phyloP scores from a whole-genome alignment of 2,113 vertebrate genomes.

The Takifugu flavidus region DNA sequence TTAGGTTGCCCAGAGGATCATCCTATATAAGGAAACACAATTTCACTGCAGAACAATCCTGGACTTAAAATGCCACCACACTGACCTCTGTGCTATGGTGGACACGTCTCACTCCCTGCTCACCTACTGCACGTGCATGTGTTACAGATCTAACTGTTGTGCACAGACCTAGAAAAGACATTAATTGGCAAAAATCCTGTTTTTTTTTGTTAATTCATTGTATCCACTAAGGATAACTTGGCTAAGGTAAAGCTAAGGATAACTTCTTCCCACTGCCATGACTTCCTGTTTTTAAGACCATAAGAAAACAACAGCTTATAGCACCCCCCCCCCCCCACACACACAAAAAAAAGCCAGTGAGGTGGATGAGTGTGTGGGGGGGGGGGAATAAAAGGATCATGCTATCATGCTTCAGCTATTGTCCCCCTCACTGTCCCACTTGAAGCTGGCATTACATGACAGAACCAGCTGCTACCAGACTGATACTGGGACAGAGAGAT shows the following conservation, averaged over 20 bases:
- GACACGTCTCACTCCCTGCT: constrained; percentile 21
- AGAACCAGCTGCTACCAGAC: constrained; percentile 64
- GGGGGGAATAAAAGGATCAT: constrained; percentile 39
- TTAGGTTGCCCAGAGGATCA: constrained; percentile 95
- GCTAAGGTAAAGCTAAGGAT: too few relatives aligned
- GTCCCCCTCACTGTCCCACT: constrained; percentile 38
- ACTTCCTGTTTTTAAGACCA: not conserved
- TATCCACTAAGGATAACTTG: too few relatives aligned
- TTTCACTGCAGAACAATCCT: constrained; percentile 48
- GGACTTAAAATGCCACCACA: constrained; percentile 46
- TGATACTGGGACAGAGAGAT: constrained; percentile 28
- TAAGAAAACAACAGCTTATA: too few relatives aligned
- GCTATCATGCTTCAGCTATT: constrained; percentile 54
- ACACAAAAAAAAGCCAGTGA: constrained; percentile 23
- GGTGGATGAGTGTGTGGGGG: constrained; percentile 16
- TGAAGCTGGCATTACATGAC: constrained; percentile 47
- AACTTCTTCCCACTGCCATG: too few relatives aligned
- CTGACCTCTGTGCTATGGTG: constrained; percentile 44
- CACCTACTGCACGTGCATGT: constrained; percentile 9
- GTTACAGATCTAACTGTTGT: not conserved
- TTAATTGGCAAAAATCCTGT: not conserved
- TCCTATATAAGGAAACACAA: constrained; percentile 80
- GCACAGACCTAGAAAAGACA: not conserved
- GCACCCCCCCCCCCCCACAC: too few relatives aligned
- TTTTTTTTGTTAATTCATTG: too few relatives aligned